These are phyloP conservation scores for Hypsibius dujardini DNA, from an alignment of 1,140 invertebrate genomes.

Conservation along the genomic window DNA sequence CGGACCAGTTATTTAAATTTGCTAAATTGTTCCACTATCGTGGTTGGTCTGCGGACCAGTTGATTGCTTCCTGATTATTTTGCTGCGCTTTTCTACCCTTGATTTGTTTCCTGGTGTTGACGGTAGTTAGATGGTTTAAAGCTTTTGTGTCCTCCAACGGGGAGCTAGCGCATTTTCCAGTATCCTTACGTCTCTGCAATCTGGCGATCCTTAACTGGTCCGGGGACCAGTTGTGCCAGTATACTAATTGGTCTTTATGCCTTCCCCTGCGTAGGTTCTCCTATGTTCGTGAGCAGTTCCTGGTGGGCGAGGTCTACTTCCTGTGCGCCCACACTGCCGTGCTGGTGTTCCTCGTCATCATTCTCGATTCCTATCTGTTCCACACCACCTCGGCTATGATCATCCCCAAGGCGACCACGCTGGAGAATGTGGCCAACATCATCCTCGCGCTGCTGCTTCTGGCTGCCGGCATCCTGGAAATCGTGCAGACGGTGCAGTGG, in stretches of 20 bases:
- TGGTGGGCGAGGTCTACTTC: conserved; percentile 12
- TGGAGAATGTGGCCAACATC: conserved; percentile 7
- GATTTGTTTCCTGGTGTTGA: too few species aligned
- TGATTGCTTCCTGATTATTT: too few species aligned
- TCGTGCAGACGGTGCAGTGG: conserved; percentile 5
- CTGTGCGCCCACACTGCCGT: conserved; percentile 14
- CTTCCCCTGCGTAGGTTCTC: background rate
- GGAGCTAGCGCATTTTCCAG: too few species aligned
- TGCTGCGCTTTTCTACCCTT: too few species aligned
- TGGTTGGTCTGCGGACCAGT: background rate
- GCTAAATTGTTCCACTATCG: background rate
- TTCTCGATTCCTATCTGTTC: conserved; percentile 7
- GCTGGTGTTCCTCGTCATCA: background rate
- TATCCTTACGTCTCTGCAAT: too few species aligned
- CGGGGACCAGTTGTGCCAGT: too few species aligned
- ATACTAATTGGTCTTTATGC: too few species aligned
- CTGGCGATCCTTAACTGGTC: too few species aligned
- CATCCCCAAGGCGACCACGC: conserved; percentile 7
- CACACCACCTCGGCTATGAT: conserved; percentile 16
- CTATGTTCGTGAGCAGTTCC: conserved; percentile 11
- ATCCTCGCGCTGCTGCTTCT: conserved; percentile 3
- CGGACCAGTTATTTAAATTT: too few species aligned
- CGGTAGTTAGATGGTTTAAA: too few species aligned
- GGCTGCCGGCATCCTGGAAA: conserved; percentile 14
- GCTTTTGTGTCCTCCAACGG: too few species aligned